phyloP scores from a whole-genome alignment of 1,140 invertebrate species.

The Ceratina japonica region DNA sequence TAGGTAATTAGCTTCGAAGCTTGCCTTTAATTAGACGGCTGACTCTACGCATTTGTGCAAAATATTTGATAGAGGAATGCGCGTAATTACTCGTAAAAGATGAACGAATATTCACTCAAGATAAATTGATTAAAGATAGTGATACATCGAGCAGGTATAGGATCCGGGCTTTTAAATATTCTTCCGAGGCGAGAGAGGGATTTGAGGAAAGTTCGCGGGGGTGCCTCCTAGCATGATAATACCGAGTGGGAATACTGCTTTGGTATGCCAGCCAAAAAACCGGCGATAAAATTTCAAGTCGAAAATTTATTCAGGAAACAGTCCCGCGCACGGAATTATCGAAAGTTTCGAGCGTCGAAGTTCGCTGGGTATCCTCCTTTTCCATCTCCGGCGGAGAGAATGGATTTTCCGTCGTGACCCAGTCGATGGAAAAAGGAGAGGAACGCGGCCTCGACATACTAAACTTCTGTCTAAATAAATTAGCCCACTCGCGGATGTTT shows the following conservation, averaged over 20 bases:
- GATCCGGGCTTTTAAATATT: neutral
- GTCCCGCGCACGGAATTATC: slow-evolving; percentile 14
- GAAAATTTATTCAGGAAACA: slow-evolving; percentile 40
- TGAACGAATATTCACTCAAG: too few relatives aligned
- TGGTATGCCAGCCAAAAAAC: slow-evolving; percentile 6
- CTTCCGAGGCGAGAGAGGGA: neutral
- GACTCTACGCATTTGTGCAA: too few relatives aligned
- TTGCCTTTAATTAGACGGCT: too few relatives aligned
- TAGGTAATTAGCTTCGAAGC: too few relatives aligned
- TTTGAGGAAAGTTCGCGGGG: neutral
- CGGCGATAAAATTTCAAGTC: slow-evolving; percentile 20
- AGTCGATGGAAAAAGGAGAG: too few relatives aligned
- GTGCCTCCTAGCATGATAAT: slow-evolving; percentile 2
- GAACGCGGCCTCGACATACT: neutral
- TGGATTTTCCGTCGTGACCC: too few relatives aligned
- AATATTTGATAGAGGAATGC: too few relatives aligned
- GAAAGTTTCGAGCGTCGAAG: slow-evolving; percentile 22
- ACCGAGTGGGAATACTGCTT: neutral
- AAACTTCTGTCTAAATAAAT: slow-evolving; percentile 8
- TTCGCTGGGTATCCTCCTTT: neutral
- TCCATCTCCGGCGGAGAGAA: neutral
- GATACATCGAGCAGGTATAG: neutral
- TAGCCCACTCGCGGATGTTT: neutral
- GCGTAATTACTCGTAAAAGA: too few relatives aligned
- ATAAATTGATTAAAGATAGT: too few relatives aligned